Percentiles rank a stretch among this genome's conserved stretches.
Conservation (phyloP, 2,797 vertebrate genomes). For the Apogon talboti region DNA sequence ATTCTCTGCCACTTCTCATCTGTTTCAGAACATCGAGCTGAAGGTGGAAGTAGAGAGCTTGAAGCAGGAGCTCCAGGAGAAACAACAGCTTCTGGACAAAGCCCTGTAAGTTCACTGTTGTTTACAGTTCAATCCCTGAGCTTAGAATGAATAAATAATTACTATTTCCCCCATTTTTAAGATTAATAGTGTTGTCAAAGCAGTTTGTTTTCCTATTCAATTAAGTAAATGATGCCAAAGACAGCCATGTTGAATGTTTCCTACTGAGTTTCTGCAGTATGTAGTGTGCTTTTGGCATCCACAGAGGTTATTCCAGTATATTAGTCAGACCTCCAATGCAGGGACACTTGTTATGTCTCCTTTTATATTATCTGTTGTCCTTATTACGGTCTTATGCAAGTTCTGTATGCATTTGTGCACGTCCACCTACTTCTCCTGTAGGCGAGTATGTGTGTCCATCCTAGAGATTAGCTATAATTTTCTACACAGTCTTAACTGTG, state of each 20-base stretch:
- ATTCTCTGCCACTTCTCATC: slow-evolving; percentile 16
- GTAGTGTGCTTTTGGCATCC: slow-evolving; percentile 4
- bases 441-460: slow-evolving; percentile 11
- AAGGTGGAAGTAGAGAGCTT: slow-evolving; percentile 98
- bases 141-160: neutral
- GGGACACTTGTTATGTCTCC: no score
- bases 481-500: slow-evolving; percentile 31
- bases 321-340: no score
- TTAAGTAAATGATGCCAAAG: neutral
- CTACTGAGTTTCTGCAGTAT: neutral
- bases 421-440: slow-evolving; percentile 28
- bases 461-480: slow-evolving; percentile 22
- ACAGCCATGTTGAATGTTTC: neutral
- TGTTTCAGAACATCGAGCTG: slow-evolving; percentile 95
- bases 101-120: slow-evolving; percentile 86
- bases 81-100: slow-evolving; percentile 91
- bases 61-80: slow-evolving; percentile 95
- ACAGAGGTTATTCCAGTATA: slow-evolving; percentile 8
- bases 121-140: neutral
- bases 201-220: neutral
- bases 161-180: neutral
- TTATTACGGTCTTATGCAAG: neutral
- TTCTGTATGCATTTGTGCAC: slow-evolving; percentile 4
- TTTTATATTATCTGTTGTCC: neutral
- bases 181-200: neutral